Evolutionary conservation across 2,888 invertebrate species (phyloP).

Genomic region (Parapristionchus giblindavisi): DNA sequence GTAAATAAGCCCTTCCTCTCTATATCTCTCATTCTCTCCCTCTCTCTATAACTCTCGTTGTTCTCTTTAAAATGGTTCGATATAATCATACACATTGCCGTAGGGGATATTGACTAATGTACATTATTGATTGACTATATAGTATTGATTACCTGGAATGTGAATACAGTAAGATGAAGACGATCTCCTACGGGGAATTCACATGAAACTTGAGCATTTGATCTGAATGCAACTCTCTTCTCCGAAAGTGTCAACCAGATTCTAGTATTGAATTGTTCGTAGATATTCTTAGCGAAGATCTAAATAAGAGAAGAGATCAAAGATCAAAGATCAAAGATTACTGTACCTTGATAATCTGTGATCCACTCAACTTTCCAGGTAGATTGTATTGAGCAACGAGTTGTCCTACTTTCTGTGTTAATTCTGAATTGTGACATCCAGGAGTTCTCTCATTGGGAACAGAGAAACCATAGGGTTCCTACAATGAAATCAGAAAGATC

Average conservation of each 20-base stretch:
- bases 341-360: constrained; percentile 30
- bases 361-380: constrained; percentile 17
- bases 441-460: constrained; percentile 2
- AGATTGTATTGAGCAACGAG: constrained; percentile 8
- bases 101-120: neutral
- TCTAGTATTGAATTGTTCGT: constrained; percentile 9
- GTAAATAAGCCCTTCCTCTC: no score
- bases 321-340: neutral
- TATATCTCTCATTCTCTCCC: constrained; percentile 23
- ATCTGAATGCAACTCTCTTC: constrained; percentile 33
- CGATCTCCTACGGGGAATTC: constrained; percentile 32
- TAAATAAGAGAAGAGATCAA: neutral
- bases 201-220: constrained; percentile 29
- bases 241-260: constrained; percentile 34
- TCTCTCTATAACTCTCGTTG: constrained; percentile 10
- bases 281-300: constrained; percentile 28
- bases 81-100: neutral
- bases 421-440: constrained; percentile 10
- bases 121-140: neutral
- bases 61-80: neutral
- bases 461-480: constrained; percentile 22
- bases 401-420: constrained; percentile 9
- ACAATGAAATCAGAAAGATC: neutral
- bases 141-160: constrained; percentile 35
- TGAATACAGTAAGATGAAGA: constrained; percentile 36